A percentile compares a stretch with the other conserved stretches of the same genome.
These are phyloP conservation scores for Coenonympha glycerion DNA, from an alignment of 2,888 invertebrate genomes.

Conservation along the genomic window DNA sequence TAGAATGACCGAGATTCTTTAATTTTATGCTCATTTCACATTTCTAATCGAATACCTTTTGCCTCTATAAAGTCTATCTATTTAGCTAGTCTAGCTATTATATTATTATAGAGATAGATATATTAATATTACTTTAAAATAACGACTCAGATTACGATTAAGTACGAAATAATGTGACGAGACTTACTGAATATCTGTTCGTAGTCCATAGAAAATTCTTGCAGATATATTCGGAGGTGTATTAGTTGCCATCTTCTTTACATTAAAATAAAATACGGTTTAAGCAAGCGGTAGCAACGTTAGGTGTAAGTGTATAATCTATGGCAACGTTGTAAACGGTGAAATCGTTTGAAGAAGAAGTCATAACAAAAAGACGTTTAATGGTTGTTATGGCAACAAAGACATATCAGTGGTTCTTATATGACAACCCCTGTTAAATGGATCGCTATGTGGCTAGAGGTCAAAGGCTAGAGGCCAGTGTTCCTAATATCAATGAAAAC, in stretches of 20 bases:
- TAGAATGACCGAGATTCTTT: too few relatives aligned
- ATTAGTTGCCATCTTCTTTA: constrained; percentile 44
- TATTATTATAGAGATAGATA: too few relatives aligned
- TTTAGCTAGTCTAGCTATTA: too few relatives aligned
- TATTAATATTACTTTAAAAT: too few relatives aligned
- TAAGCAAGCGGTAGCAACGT: neutral
- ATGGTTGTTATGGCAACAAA: constrained; percentile 32
- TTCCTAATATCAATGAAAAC: constrained; percentile 4
- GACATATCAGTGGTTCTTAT: too few relatives aligned
- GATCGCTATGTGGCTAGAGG: too few relatives aligned
- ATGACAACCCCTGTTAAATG: constrained; percentile 23
- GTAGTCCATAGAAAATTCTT: constrained; percentile 78
- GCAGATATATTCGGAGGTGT: constrained; percentile 75
- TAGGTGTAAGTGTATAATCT: too few relatives aligned
- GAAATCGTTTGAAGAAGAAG: neutral
- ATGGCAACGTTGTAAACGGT: neutral
- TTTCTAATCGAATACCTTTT: too few relatives aligned
- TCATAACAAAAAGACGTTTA: constrained; percentile 6
- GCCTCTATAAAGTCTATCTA: too few relatives aligned
- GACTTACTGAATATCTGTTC: constrained; percentile 75
- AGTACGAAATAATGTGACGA: constrained; percentile 21
- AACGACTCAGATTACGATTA: too few relatives aligned
- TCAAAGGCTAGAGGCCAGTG: neutral
- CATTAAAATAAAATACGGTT: neutral
- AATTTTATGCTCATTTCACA: too few relatives aligned